phyloP scores from a whole-genome alignment of 2,113 vertebrate genomes.

The Epinephelus cyanopodus region DNA sequence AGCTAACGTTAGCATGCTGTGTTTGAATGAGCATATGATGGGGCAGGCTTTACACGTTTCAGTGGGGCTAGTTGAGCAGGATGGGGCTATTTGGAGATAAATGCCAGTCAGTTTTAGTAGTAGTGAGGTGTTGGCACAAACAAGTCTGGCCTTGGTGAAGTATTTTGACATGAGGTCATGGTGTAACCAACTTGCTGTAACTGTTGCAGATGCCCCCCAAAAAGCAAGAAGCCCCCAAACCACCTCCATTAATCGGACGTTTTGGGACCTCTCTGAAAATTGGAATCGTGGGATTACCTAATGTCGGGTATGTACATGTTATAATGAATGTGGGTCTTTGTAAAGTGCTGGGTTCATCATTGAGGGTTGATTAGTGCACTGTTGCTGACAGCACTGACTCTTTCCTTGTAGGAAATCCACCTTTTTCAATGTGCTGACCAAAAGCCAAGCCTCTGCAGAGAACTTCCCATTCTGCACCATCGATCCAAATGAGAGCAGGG shows the following conservation, averaged over 20 bases:
- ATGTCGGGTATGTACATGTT: conserved; percentile 92
- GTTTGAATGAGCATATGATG: conserved; percentile 68
- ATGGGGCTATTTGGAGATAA: not conserved
- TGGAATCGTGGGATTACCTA: conserved; percentile 98
- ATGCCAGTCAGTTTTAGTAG: not conserved
- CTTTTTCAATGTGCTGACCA: conserved; percentile 98
- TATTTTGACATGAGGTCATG: not conserved
- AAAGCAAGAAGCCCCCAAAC: conserved; percentile 93
- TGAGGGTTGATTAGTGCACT: not conserved
- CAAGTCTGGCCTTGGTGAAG: not conserved
- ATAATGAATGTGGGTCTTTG: not conserved
- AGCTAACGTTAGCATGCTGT: conserved; percentile 68
- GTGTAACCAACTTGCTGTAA: conserved; percentile 18
- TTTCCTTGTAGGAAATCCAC: conserved; percentile 92
- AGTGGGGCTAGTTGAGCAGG: not conserved
- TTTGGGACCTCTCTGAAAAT: conserved; percentile 98
- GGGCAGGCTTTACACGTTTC: conserved; percentile 45
- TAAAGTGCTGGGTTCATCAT: not conserved
- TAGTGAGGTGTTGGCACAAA: not conserved
- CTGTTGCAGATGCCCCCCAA: conserved; percentile 94
- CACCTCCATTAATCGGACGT: conserved; percentile 92
- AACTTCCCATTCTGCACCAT: conserved; percentile 99
- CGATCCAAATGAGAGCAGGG: conserved; percentile 97
- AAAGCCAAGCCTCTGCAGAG: conserved; percentile 95
- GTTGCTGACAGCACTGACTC: not conserved